These are phyloP conservation scores for Macroglossus sobrinus DNA, from an alignment of 2,113 vertebrate genomes.

Conservation along the genomic window DNA sequence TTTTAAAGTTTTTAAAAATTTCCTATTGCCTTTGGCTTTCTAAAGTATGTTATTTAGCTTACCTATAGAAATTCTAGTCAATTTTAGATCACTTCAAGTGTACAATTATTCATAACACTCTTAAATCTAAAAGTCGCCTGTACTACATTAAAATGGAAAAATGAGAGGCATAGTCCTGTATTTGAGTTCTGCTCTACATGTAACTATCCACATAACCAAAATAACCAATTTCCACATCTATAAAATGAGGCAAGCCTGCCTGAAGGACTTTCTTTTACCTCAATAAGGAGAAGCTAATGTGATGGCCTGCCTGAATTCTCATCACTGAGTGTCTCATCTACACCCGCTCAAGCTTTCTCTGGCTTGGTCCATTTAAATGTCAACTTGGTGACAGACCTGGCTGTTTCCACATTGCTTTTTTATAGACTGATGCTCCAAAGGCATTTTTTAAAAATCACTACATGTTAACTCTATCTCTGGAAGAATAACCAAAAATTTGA, in stretches of 20 bases:
- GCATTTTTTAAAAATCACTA: background rate
- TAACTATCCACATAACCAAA: background rate
- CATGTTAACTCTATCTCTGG: background rate
- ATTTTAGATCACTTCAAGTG: background rate
- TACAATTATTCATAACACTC: background rate
- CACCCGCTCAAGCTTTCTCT: background rate
- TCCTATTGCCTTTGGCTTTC: background rate
- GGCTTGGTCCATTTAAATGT: background rate
- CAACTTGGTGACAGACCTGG: background rate
- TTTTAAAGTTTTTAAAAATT: background rate
- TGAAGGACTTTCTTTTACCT: background rate
- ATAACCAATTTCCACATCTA: background rate
- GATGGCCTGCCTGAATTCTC: background rate
- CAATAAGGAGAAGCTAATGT: background rate
- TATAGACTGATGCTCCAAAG: background rate
- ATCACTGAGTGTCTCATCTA: background rate
- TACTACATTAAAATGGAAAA: background rate
- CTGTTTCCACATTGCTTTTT: background rate
- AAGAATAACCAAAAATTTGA: conserved; percentile 23
- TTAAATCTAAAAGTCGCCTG: background rate
- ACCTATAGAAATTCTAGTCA: background rate
- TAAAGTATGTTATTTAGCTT: background rate
- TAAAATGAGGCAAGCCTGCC: background rate
- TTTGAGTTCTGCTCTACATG: background rate
- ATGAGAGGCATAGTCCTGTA: background rate